A percentile compares a stretch with the other conserved stretches of the same genome.
These are phyloP conservation scores for Drosophila sp. DNA, from an alignment of 1,140 invertebrate genomes.

Conservation along the genomic window DNA sequence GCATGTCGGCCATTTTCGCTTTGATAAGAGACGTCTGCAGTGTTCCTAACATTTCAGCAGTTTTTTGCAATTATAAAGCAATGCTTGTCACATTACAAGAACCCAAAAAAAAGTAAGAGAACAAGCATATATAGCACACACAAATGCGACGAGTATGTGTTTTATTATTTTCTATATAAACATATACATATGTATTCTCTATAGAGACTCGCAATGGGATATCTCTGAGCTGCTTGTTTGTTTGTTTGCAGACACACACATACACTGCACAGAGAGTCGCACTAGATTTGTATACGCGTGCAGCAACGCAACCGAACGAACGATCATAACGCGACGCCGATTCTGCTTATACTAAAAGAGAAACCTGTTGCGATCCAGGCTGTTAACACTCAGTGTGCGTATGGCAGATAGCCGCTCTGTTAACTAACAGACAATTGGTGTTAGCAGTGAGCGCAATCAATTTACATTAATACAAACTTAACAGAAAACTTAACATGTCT, in stretches of 20 bases:
- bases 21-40: conserved; percentile 26
- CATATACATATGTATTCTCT: conserved; percentile 27
- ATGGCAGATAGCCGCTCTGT: conserved; percentile 13
- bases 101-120: conserved; percentile 11
- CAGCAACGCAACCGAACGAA: conserved; percentile 8
- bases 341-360: conserved; percentile 53
- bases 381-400: conserved; percentile 19
- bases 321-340: conserved; percentile 55
- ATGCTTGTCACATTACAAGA: conserved; percentile 50
- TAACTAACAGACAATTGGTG: conserved; percentile 3
- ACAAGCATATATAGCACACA: conserved; percentile 47
- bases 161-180: conserved; percentile 20
- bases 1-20: conserved; percentile 47
- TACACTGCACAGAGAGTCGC: conserved; percentile 9
- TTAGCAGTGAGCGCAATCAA: background rate
- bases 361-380: conserved; percentile 32
- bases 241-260: conserved; percentile 18
- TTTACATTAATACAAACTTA: background rate
- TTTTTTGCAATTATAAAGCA: background rate
- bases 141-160: background rate
- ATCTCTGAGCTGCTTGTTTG: conserved; percentile 45
- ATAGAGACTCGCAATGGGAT: conserved; percentile 23
- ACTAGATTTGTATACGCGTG: conserved; percentile 16
- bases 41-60: conserved; percentile 46
- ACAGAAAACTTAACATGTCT: background rate